phyloP scores from a whole-genome alignment of 1,140 invertebrate genomes.

The Drosophila funebris region DNA sequence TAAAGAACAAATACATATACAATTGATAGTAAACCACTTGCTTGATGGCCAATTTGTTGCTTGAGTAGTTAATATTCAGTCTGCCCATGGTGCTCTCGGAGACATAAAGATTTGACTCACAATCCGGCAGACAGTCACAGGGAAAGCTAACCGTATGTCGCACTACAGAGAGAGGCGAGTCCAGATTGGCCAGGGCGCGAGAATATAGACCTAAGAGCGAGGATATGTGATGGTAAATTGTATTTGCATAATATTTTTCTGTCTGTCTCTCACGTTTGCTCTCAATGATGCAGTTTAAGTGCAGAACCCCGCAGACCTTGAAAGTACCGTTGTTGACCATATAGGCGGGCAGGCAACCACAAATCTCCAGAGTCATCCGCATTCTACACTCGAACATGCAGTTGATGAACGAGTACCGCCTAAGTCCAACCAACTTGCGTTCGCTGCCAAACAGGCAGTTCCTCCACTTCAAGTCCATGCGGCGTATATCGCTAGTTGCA shows the following conservation, averaged over 20 bases:
- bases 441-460: constrained; percentile 86
- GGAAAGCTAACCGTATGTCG: constrained; percentile 59
- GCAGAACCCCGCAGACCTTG: constrained; percentile 47
- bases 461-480: constrained; percentile 83
- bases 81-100: constrained; percentile 85
- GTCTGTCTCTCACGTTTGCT: constrained; percentile 57
- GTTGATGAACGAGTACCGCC: constrained; percentile 87
- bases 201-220: constrained; percentile 56
- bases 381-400: constrained; percentile 86
- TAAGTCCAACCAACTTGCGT: constrained; percentile 76
- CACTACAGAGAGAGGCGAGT: constrained; percentile 59
- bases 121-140: constrained; percentile 85
- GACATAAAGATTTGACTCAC: constrained; percentile 85
- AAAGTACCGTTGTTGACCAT: constrained; percentile 84
- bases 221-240: neutral
- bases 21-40: neutral
- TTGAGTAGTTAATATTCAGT: constrained; percentile 79
- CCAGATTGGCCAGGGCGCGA: constrained; percentile 61
- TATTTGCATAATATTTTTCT: no score
- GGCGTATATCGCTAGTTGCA: constrained; percentile 84
- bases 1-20: no score
- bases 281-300: constrained; percentile 63
- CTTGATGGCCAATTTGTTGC: constrained; percentile 47
- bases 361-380: constrained; percentile 82
- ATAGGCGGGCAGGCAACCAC: constrained; percentile 86